Base-by-base conservation (phyloP, 2,113 vertebrate genomes). In the Trichechus manatus region DNA sequence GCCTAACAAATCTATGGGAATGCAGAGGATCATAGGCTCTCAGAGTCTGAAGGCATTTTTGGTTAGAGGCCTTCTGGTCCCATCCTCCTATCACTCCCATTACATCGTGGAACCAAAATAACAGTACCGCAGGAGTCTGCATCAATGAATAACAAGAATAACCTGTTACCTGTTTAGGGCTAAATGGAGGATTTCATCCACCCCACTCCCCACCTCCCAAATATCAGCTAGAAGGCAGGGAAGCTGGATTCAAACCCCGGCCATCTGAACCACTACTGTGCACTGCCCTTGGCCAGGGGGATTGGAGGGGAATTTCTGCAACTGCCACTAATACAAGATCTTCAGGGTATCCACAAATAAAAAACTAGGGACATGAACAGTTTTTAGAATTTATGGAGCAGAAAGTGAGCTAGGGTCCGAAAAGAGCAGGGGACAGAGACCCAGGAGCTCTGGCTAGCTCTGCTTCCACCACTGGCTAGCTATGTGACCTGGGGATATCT, bases 1-100 rank as follows among this genome's bases (percentile, higher is more conserved):
- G 2, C 7, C 6, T 36, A 27, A 9, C 20, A 25, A 42, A 15
- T 3, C 5, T 10, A 4, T 6, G 20, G 74, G 29, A 15, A 2
- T 4, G 56, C 9, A 33, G 59, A 64, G 61, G 15, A 44, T 75
- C n/a, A 3, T 3, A n/a, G 70, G 44, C 17, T 33, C 29, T 39
- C 9, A 77, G 36, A n/a, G 42, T 7, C 33, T 70, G 59, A 29
- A 17, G 29, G 27, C 5, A 27, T 3, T 27, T 11, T n/a, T 4
- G 53, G 81, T 6, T n/a, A 20, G 17, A 56, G 64, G 27, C 72
- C 13, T 72, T 13, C 68, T 42, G 8, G 53, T 15, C 5, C 39
- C 75, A 39, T 23, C 6, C 11, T n/a, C 70, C 14, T 25, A 27
- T 66, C 66, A 36, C 36, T 66, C 27, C 72, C 42, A 9, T 36